Conservation (phyloP, 1,140 invertebrate species). For the Drosophila ercepeae region DNA sequence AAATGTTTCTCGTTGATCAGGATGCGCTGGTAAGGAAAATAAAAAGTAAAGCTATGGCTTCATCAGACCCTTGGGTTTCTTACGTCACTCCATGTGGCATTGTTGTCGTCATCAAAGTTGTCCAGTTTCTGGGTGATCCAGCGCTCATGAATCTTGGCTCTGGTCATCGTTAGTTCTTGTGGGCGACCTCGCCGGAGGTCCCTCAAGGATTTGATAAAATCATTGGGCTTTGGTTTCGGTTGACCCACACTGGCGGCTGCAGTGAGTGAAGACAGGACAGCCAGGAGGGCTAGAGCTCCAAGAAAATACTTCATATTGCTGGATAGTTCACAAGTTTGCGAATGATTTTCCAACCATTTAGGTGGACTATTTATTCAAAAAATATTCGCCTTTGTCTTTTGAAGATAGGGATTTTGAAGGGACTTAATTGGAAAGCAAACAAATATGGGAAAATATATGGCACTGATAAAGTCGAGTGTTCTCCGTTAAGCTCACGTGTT, state of each 20-base stretch:
- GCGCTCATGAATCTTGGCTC: slow-evolving; percentile 46
- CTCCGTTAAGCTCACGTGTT: slow-evolving; percentile 18
- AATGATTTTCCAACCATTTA: slow-evolving; percentile 52
- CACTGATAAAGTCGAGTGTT: slow-evolving; percentile 40
- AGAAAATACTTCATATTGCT: slow-evolving; percentile 53
- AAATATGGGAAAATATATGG: slow-evolving; percentile 45
- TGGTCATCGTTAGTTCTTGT: background rate
- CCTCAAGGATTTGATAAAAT: slow-evolving; percentile 38
- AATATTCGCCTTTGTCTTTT: slow-evolving; percentile 13
- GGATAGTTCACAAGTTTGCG: slow-evolving; percentile 39
- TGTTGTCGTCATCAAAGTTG: slow-evolving; percentile 88
- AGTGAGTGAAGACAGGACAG: slow-evolving; percentile 32
- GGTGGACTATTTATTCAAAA: slow-evolving; percentile 62
- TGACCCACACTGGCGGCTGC: slow-evolving; percentile 24
- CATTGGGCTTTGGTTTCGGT: slow-evolving; percentile 14
- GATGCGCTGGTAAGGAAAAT: slow-evolving; percentile 54
- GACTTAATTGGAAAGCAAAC: slow-evolving; percentile 32
- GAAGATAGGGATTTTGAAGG: slow-evolving; percentile 25
- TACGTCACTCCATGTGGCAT: slow-evolving; percentile 87
- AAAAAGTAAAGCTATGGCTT: background rate
- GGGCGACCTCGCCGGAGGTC: slow-evolving; percentile 59
- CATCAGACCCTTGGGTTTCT: background rate
- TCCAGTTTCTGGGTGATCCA: slow-evolving; percentile 85
- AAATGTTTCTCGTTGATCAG: slow-evolving; percentile 88
- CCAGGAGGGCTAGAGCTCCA: slow-evolving; percentile 29